These are phyloP conservation scores for Phylloscopus whistleri DNA, from an alignment of 2,113 vertebrate species.

Conservation along the genomic window DNA sequence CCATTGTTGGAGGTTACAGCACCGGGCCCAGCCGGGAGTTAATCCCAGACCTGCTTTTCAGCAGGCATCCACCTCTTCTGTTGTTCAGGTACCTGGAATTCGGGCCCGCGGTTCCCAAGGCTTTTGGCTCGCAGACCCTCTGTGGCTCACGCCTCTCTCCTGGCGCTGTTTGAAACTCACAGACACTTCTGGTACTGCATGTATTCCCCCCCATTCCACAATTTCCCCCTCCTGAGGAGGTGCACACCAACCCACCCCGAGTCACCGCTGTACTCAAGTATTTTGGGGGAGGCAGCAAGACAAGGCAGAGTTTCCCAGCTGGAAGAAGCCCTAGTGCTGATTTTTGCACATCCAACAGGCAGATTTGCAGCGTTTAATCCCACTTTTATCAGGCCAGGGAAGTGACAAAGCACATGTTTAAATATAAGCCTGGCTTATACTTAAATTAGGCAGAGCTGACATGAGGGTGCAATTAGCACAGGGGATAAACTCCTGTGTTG, in stretches of 20 bases:
- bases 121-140: accelerated
- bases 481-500: not conserved
- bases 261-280: accelerated
- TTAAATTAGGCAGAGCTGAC: not conserved
- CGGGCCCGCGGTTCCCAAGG: accelerated
- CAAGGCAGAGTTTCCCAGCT: not conserved
- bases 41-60: not conserved
- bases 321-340: not conserved
- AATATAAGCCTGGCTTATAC: not conserved
- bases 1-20: not conserved
- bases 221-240: not conserved
- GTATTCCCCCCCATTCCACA: not conserved
- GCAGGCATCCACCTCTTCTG: not conserved
- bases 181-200: accelerated
- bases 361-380: not conserved
- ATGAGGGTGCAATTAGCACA: not conserved
- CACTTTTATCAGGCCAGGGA: not conserved
- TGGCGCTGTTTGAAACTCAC: not conserved
- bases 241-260: not conserved
- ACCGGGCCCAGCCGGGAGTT: not conserved
- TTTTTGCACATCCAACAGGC: not conserved
- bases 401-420: not conserved
- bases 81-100: not conserved
- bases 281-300: not conserved
- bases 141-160: accelerated